A percentile compares a stretch with the other conserved stretches of the same genome.
phyloP scores from a whole-genome alignment of 2,113 vertebrate species.

The Columbina picui region DNA sequence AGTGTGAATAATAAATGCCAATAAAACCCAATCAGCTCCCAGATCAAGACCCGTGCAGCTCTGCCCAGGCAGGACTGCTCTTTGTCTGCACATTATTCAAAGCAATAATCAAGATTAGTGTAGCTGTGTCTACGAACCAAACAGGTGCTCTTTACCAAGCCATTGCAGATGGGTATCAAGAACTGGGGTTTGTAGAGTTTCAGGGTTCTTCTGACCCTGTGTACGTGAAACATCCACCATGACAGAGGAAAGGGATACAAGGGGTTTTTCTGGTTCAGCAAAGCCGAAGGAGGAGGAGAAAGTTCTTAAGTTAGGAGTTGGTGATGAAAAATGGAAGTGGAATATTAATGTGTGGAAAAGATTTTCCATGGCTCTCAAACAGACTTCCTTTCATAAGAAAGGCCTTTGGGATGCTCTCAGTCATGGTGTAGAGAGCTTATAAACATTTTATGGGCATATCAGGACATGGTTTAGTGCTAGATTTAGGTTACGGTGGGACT shows the following conservation, averaged over 20 bases:
- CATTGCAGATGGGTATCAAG: background rate
- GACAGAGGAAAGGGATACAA: background rate
- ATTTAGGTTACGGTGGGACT: too few species aligned
- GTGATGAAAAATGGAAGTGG: background rate
- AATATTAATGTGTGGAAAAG: background rate
- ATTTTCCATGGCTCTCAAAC: background rate
- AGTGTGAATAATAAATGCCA: too few species aligned
- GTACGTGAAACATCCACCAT: background rate
- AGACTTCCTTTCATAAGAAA: background rate
- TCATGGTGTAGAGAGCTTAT: background rate
- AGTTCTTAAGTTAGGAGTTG: background rate
- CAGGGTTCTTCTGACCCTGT: background rate
- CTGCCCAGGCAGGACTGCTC: background rate
- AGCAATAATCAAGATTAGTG: background rate
- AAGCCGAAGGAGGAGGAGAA: background rate
- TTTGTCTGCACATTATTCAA: background rate
- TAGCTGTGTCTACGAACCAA: background rate
- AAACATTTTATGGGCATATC: background rate
- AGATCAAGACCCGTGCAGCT: background rate
- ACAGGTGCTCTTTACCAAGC: background rate
- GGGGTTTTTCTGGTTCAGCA: background rate
- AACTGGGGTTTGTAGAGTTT: background rate
- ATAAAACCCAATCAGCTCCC: background rate
- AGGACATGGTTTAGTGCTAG: too few species aligned
- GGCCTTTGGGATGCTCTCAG: background rate